Evolutionary conservation across 2,888 invertebrate genomes (phyloP).

Genomic region (Ferdinandea cuprea): DNA sequence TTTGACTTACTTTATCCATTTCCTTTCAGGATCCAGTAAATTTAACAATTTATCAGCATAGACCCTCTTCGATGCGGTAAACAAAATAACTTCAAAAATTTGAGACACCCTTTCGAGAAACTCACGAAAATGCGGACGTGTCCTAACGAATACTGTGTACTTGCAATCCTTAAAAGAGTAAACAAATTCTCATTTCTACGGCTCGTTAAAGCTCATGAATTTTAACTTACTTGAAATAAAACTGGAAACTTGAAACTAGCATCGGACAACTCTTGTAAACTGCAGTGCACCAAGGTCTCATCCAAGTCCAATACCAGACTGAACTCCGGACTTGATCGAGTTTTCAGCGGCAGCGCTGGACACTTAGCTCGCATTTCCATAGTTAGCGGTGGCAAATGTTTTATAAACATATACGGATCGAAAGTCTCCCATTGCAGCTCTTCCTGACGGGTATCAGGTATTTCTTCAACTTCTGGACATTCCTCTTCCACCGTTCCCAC

Average conservation of each 20-base stretch:
- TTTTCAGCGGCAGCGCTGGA: constrained; percentile 93
- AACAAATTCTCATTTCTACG: neutral
- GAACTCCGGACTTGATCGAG: constrained; percentile 95
- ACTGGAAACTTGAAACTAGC: constrained; percentile 97
- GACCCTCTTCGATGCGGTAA: constrained; percentile 97
- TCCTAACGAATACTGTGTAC: constrained; percentile 93
- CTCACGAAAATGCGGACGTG: constrained; percentile 95
- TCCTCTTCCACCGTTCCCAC: constrained; percentile 75
- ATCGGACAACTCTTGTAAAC: constrained; percentile 94
- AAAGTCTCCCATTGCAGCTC: constrained; percentile 89
- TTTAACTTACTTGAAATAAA: constrained; percentile 87
- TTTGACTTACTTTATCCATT: constrained; percentile 86
- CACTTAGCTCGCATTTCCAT: constrained; percentile 88
- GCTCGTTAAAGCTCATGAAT: neutral
- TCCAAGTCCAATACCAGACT: constrained; percentile 91
- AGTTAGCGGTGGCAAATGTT: constrained; percentile 92
- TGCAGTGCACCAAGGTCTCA: constrained; percentile 98
- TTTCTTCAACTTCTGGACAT: constrained; percentile 77
- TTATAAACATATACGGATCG: constrained; percentile 95
- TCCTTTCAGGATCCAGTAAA: constrained; percentile 93
- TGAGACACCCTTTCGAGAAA: constrained; percentile 95
- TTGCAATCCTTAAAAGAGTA: constrained; percentile 89
- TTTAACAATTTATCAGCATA: constrained; percentile 97
- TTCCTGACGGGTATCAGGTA: constrained; percentile 75
- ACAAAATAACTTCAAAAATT: constrained; percentile 95